phyloP scores from a whole-genome alignment of 2,113 vertebrate species.

The Hipposideros armiger region DNA sequence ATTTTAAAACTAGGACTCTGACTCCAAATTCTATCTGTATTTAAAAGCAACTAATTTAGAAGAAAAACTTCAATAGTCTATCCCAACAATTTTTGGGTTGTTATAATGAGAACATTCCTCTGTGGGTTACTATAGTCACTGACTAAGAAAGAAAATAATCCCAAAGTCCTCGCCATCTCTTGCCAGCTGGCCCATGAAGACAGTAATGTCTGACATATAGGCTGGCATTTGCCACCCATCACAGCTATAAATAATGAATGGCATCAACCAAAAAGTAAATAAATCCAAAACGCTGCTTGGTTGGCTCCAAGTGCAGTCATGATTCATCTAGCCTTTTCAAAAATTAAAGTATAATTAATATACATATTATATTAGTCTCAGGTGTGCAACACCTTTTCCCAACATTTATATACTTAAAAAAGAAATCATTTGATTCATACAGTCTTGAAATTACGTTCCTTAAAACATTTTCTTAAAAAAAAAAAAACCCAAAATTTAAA shows the following conservation, averaged over 20 bases:
- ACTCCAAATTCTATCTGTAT: slow-evolving; percentile 8
- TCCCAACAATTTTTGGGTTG: not conserved
- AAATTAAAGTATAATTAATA: not conserved
- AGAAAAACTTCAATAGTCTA: not conserved
- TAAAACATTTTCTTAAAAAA: slow-evolving; percentile 43
- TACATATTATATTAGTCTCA: not conserved
- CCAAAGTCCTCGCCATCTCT: not conserved
- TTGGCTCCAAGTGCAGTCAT: not conserved
- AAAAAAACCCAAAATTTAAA: slow-evolving; percentile 5
- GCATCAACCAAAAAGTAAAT: slow-evolving; percentile 60
- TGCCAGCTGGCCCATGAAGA: not conserved
- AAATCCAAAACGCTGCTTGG: slow-evolving; percentile 15
- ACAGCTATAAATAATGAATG: slow-evolving; percentile 20
- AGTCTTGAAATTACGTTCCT: slow-evolving; percentile 37
- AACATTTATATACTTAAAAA: not conserved
- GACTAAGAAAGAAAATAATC: slow-evolving; percentile 40
- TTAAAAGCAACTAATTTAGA: not conserved
- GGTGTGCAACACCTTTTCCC: not conserved
- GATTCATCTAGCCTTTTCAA: not conserved
- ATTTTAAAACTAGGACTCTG: slow-evolving; percentile 32
- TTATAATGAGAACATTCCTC: not conserved
- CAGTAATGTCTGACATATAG: not conserved
- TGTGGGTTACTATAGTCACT: not conserved
- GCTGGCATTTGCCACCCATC: not conserved
- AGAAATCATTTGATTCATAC: not conserved